Conservation (phyloP, 2,888 invertebrate genomes). For the Andrena camellia region DNA sequence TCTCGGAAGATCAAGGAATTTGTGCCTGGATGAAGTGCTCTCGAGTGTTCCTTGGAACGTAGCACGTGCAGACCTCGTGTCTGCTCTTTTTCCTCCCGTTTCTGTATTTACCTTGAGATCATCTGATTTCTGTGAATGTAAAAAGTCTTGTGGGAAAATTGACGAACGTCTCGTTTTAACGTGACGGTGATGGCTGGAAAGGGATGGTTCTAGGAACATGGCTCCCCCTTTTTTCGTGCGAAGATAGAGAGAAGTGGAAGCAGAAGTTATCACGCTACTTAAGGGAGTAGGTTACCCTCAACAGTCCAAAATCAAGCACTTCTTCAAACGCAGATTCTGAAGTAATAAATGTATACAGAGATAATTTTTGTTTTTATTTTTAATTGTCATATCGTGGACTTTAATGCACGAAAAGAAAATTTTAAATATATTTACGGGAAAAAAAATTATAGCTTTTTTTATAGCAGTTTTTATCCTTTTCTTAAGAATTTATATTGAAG, state of each 20-base stretch:
- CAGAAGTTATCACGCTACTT: background rate
- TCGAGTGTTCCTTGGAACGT: background rate
- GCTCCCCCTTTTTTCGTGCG: background rate
- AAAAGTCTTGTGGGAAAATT: background rate
- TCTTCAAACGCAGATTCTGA: no score
- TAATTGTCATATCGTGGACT: no score
- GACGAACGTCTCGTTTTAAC: background rate
- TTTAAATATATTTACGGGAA: no score
- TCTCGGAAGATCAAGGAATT: slow-evolving; percentile 11
- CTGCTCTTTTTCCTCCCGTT: background rate
- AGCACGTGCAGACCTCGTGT: slow-evolving; percentile 1
- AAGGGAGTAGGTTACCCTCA: no score
- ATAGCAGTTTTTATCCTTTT: no score
- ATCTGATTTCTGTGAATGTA: background rate
- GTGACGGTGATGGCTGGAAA: background rate
- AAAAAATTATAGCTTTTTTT: no score
- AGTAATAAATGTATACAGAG: no score
- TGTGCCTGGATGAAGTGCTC: slow-evolving; percentile 13
- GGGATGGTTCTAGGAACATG: background rate
- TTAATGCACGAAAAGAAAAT: no score
- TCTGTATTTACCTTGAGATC: background rate
- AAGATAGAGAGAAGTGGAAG: background rate
- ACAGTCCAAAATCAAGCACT: no score
- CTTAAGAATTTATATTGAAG: no score
- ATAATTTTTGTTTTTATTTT: no score